Evolutionary conservation across 2,888 invertebrate species (phyloP).

Genomic region (Chrysolina oricalcia): DNA sequence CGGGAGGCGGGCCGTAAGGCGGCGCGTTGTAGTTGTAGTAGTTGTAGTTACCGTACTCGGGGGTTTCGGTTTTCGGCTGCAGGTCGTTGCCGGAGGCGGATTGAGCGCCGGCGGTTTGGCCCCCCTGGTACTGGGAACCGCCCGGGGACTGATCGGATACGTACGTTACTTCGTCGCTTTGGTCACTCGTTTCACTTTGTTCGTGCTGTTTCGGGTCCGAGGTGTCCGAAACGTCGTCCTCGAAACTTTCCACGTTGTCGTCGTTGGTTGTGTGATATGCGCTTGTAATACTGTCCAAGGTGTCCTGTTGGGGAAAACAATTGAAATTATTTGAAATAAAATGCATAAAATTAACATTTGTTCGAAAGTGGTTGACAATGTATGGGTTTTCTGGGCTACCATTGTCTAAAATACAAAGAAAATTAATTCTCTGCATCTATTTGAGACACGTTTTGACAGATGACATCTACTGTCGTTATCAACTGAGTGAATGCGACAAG

Average conservation of each 20-base stretch:
- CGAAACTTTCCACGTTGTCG: constrained; percentile 54
- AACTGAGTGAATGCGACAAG: too few relatives aligned
- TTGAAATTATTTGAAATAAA: constrained; percentile 7
- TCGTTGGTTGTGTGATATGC: constrained; percentile 64
- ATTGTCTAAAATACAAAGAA: too few relatives aligned
- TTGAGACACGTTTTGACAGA: too few relatives aligned
- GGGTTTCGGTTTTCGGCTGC: constrained; percentile 48
- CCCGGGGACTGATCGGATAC: constrained; percentile 63
- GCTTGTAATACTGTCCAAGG: constrained; percentile 69
- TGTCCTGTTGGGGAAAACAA: constrained; percentile 62
- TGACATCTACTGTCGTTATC: too few relatives aligned
- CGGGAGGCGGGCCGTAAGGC: constrained; percentile 57
- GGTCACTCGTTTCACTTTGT: constrained; percentile 62
- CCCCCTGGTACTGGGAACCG: constrained; percentile 41
- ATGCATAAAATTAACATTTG: too few relatives aligned
- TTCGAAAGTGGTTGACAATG: too few relatives aligned
- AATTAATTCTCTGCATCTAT: too few relatives aligned
- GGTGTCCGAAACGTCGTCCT: constrained; percentile 58
- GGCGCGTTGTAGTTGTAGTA: constrained; percentile 63
- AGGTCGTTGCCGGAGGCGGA: constrained; percentile 21
- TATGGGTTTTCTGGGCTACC: too few relatives aligned
- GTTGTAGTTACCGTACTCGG: constrained; percentile 50
- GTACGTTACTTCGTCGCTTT: constrained; percentile 65
- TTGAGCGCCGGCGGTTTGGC: constrained; percentile 52
- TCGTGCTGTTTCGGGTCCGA: constrained; percentile 55